Base-by-base conservation (phyloP, 2,888 invertebrate species). In the Parochlus steinenii region DNA sequence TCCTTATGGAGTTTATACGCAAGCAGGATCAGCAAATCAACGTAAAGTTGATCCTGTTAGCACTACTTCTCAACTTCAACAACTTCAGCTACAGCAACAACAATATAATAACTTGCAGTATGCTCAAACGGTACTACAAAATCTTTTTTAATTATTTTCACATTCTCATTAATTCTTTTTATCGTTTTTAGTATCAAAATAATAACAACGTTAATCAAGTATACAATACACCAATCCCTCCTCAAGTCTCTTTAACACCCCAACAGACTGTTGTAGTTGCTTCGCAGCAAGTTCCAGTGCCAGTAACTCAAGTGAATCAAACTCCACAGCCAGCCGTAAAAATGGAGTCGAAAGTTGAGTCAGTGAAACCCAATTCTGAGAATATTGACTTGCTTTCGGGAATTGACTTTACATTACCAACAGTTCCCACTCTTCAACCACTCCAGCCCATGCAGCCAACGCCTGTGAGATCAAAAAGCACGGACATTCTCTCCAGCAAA, bases 371-470 rank as follows among this genome's bases (percentile, higher is more conserved):
- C 27, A 40, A 46, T 30, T 64, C 66, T 15, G 12, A 15, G 6
- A 70, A 73, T 36, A 65, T 78, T 31, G 85, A 85, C 58, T 59
- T 85, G 20, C 54, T 85, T 6, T 74, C 80, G 1, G 83, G 76
- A 31, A 67, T 85, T 29, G 82, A 83, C 51, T 76, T 80, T 44
- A 67, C 71, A 1, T 45, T 52, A 11, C 46, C 51, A 6, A 46
- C 51, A 15, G 18, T 37, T 26, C 37, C 37, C 11, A 31, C 31
- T 7, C 17, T 37, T 14, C 12, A 6, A 14, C 24, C 4, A 7
- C 6, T 6, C 16, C 18, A 6, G 6, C 20, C 1, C 16, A 31
- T 35, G 30, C 38, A 20, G 5, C 15, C 17, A 19, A 20, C 30
- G 33, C 12, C 32, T 18, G 11, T 6, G 17, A 22, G 33, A 30